Base-by-base conservation (phyloP, 1,140 invertebrate species). In the Habropoda laboriosa region DNA sequence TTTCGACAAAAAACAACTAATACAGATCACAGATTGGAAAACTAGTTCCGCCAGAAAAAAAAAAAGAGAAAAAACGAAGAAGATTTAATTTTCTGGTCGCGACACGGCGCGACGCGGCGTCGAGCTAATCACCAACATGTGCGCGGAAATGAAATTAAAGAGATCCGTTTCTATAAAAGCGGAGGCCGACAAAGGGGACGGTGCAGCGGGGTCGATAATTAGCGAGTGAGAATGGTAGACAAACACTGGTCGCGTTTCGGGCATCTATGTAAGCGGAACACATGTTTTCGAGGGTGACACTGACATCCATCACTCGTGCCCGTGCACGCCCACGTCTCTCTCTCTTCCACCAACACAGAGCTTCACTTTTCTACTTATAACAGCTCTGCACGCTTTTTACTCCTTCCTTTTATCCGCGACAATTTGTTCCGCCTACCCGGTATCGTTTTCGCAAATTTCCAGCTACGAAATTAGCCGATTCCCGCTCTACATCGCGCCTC, bases 241-340 rank as follows among this genome's bases (percentile, higher is more conserved):
- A 90, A 90, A 91, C 91, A 91, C 86, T 88, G 87, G 80, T 83
- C 85, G 86, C 87, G 81, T 90, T 91, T 87, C 82, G 79, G 67
- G 81, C 87, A 90, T 83, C 85, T 86, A 90, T 86, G 89, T 90
- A 90, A 91, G 77, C 73, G 78, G 73, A 90, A 90, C 90, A 92
- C 87, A 89, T 92, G 90, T 91, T 83, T 90, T 80, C 86, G 86
- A 87, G 86, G 88, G 86, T 89, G 88, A 92, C 90, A 89, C 87
- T 91, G 89, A 91, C 91, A 92, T 92, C 88, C 90, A 91, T 92
- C 91, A 92, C 85, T 87, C 79, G 67, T 64, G n/a, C n/a, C 78
- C 76, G 88, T 88, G 76, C 80, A 90, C 90, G 89, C 90, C 90
- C 86, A 89, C 88, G 85, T 86, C 67, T 53, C 53, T 47, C 79